A percentile compares a stretch with the other conserved stretches of the same genome.
Conservation (phyloP, 2,888 invertebrate species). For the Lepidonotus clava region DNA sequence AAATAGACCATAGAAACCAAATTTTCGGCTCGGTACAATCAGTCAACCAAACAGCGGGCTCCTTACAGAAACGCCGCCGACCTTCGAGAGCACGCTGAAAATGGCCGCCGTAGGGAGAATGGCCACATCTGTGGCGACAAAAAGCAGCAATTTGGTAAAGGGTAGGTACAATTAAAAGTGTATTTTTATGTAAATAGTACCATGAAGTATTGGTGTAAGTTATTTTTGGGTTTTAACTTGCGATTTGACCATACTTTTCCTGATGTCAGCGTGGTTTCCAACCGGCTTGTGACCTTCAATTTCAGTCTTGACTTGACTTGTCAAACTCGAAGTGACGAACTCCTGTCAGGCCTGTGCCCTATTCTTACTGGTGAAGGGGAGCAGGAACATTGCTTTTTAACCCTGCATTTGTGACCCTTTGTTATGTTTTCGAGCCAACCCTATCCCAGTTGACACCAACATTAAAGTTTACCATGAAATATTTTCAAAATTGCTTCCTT, state of each 20-base stretch:
- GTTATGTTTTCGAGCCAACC: too few relatives aligned
- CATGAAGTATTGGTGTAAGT: background rate
- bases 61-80: background rate
- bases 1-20: too few relatives aligned
- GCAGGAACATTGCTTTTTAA: too few relatives aligned
- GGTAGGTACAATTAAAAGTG: background rate
- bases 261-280: background rate
- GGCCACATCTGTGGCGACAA: constrained; percentile 38
- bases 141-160: constrained; percentile 38
- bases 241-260: background rate
- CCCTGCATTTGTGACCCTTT: too few relatives aligned
- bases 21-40: background rate
- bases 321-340: too few relatives aligned
- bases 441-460: too few relatives aligned
- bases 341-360: too few relatives aligned
- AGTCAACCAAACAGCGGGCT: background rate
- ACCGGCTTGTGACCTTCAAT: background rate
- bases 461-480: too few relatives aligned
- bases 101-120: constrained; percentile 50
- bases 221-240: background rate
- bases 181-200: background rate
- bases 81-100: constrained; percentile 35
- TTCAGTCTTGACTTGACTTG: too few relatives aligned
- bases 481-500: too few relatives aligned
- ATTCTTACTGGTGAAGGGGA: too few relatives aligned